These are phyloP conservation scores for Drosophila emarginata DNA, from an alignment of 2,888 invertebrate species.

Conservation along the genomic window DNA sequence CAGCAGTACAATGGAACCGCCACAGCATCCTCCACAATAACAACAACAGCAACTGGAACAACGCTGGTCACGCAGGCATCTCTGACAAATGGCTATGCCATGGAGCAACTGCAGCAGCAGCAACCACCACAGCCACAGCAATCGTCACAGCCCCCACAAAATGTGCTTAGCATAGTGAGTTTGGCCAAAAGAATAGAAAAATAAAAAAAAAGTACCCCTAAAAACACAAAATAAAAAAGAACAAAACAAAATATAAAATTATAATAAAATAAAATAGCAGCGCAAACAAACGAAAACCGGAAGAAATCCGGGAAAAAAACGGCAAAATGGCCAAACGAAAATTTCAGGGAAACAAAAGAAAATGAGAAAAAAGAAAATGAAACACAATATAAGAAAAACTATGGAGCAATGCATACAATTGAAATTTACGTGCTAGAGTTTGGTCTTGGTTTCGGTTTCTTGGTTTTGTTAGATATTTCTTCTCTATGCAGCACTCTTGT, in stretches of 20 bases:
- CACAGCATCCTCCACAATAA: slow-evolving; percentile 37
- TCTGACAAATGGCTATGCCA: slow-evolving; percentile 73
- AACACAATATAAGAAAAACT: slow-evolving; percentile 27
- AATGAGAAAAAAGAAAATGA: background rate
- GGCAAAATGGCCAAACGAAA: slow-evolving; percentile 13
- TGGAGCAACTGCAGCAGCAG: slow-evolving; percentile 67
- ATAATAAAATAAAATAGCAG: slow-evolving; percentile 66
- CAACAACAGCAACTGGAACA: slow-evolving; percentile 52
- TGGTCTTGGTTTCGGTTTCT: slow-evolving; percentile 49
- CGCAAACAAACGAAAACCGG: slow-evolving; percentile 14
- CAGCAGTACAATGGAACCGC: slow-evolving; percentile 49
- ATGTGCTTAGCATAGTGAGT: slow-evolving; percentile 83
- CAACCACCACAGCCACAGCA: slow-evolving; percentile 61
- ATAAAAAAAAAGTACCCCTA: slow-evolving; percentile 14
- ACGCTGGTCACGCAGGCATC: slow-evolving; percentile 48
- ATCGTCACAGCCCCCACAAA: slow-evolving; percentile 64
- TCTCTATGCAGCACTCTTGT: background rate
- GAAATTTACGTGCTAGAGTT: slow-evolving; percentile 70
- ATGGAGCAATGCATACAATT: slow-evolving; percentile 60
- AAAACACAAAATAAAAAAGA: slow-evolving; percentile 36
- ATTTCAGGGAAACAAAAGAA: background rate
- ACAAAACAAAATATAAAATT: slow-evolving; percentile 48
- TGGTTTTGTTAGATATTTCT: slow-evolving; percentile 34
- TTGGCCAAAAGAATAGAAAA: slow-evolving; percentile 41
- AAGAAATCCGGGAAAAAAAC: slow-evolving; percentile 5